Conservation (phyloP, 2,888 invertebrate species). For the Xanthorhoe designata region DNA sequence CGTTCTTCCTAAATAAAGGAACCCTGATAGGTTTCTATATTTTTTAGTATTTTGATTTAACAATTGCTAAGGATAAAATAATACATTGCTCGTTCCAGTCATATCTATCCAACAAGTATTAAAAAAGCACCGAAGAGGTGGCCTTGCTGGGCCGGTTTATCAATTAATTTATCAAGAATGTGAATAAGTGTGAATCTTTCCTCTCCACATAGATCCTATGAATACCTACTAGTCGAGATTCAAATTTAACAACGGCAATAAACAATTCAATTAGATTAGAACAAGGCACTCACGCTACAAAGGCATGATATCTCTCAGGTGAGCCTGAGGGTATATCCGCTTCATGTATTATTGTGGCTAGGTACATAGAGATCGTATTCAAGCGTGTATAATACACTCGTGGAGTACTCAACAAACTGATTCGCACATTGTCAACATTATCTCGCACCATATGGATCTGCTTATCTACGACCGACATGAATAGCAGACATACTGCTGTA, state of each 20-base stretch:
- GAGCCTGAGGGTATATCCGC: conserved; percentile 4
- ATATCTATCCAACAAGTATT: too few species aligned
- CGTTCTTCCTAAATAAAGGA: not conserved
- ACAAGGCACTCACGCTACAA: conserved; percentile 18
- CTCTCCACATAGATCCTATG: not conserved
- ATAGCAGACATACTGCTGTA: conserved; percentile 7
- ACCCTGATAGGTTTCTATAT: not conserved
- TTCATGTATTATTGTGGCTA: conserved; percentile 10
- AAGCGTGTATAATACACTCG: conserved; percentile 12
- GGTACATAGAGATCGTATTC: conserved; percentile 16
- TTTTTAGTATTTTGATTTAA: too few species aligned
- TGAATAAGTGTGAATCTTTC: not conserved
- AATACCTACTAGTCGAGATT: not conserved
- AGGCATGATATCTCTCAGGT: conserved; percentile 16
- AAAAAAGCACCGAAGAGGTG: too few species aligned
- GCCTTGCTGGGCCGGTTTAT: too few species aligned
- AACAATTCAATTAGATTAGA: conserved; percentile 9
- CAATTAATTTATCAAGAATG: not conserved
- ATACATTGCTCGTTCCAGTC: too few species aligned
- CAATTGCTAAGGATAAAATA: too few species aligned
- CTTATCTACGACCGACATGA: conserved; percentile 14
- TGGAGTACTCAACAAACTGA: conserved; percentile 36
- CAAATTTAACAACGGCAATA: conserved; percentile 1
- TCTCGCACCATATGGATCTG: conserved; percentile 24
- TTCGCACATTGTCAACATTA: conserved; percentile 39